These are phyloP conservation scores for Podarcis raffonei DNA, from an alignment of 2,113 vertebrate genomes.

Conservation along the genomic window DNA sequence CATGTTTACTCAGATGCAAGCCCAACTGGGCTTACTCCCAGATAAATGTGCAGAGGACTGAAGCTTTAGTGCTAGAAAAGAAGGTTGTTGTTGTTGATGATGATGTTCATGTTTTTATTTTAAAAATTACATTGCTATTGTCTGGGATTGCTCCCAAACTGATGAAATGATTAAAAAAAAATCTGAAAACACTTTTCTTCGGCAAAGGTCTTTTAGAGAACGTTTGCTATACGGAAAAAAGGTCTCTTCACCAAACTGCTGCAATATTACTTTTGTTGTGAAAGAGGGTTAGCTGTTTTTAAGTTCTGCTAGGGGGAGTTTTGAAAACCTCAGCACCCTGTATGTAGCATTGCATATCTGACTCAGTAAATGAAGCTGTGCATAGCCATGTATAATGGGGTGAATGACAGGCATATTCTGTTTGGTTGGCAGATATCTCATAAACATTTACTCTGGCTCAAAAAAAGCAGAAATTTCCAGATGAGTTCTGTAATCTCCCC, in stretches of 20 bases:
- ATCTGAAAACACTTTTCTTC: slow-evolving; percentile 46
- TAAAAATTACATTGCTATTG: slow-evolving; percentile 29
- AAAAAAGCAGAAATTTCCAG: slow-evolving; percentile 68
- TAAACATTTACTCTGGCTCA: slow-evolving; percentile 72
- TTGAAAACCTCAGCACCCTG: slow-evolving; percentile 32
- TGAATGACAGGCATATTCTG: slow-evolving; percentile 72
- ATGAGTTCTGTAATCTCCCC: slow-evolving; percentile 45
- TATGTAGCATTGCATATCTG: slow-evolving; percentile 53
- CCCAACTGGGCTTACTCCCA: no score
- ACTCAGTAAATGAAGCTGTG: slow-evolving; percentile 69
- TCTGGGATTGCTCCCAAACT: background rate
- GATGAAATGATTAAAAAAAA: slow-evolving; percentile 16
- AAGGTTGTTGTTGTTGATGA: background rate
- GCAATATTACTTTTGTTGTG: slow-evolving; percentile 61
- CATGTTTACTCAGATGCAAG: background rate
- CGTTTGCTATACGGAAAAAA: slow-evolving; percentile 40
- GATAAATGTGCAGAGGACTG: background rate
- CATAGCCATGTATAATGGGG: slow-evolving; percentile 60
- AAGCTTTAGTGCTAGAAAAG: background rate
- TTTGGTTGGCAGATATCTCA: slow-evolving; percentile 64
- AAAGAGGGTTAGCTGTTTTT: slow-evolving; percentile 64
- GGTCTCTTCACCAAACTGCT: slow-evolving; percentile 60
- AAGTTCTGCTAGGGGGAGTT: slow-evolving; percentile 32
- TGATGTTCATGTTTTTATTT: background rate
- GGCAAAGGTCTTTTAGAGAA: slow-evolving; percentile 58